phyloP scores from a whole-genome alignment of 2,797 vertebrate genomes.

The Sebastes nivosus region DNA sequence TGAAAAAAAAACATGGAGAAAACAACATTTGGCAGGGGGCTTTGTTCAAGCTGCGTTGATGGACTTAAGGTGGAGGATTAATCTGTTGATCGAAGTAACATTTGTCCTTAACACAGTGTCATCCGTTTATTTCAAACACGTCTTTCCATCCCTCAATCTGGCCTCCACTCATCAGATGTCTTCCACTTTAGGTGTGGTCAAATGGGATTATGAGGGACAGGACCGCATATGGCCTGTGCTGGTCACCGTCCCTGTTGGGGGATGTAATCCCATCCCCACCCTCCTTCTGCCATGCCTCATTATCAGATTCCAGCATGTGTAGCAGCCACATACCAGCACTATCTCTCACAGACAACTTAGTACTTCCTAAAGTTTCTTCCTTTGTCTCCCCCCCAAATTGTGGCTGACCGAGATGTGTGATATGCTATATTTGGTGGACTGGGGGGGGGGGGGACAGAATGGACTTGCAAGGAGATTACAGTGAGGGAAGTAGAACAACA shows the following conservation, averaged over 20 bases:
- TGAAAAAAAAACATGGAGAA: slow-evolving; percentile 18
- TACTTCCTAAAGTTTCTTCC: slow-evolving; percentile 13
- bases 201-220: slow-evolving; percentile 71
- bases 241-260: slow-evolving; percentile 50
- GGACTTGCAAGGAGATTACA: slow-evolving; percentile 76
- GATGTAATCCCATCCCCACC: slow-evolving; percentile 52
- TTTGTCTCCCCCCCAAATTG: slow-evolving; percentile 37
- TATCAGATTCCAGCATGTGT: slow-evolving; percentile 61
- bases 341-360: slow-evolving; percentile 11
- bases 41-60: slow-evolving; percentile 54
- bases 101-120: slow-evolving; percentile 46
- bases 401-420: slow-evolving; percentile 35
- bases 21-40: slow-evolving; percentile 63
- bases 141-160: slow-evolving; percentile 36
- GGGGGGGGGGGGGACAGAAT: slow-evolving; percentile 33
- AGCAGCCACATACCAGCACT: slow-evolving; percentile 38
- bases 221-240: slow-evolving; percentile 68
- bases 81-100: slow-evolving; percentile 56
- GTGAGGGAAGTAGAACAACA: slow-evolving; percentile 77
- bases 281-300: slow-evolving; percentile 46
- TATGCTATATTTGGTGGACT: slow-evolving; percentile 52
- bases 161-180: slow-evolving; percentile 31
- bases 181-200: slow-evolving; percentile 61
- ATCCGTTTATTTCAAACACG: slow-evolving; percentile 64
- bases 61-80: slow-evolving; percentile 66